Percentiles rank a stretch among this genome's conserved stretches.
phyloP scores from a whole-genome alignment of 2,888 invertebrate species.

The Gnatocerus cornutus region DNA sequence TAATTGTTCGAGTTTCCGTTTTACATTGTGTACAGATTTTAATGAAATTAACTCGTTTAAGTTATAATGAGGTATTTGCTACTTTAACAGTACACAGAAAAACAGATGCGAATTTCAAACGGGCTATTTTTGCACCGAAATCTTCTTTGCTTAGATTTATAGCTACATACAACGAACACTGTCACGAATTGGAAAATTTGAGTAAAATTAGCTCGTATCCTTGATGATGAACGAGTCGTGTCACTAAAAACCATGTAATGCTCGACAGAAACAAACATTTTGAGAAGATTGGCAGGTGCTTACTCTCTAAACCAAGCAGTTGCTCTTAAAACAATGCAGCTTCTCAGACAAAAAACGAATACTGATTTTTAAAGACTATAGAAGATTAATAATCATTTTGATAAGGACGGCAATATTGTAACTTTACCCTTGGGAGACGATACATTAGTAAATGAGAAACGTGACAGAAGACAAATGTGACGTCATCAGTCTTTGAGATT shows the following conservation, averaged over 20 bases:
- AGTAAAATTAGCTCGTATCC: conserved; percentile 49
- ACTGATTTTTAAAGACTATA: background rate
- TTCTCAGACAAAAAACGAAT: background rate
- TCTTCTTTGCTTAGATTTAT: conserved; percentile 23
- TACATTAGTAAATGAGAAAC: conserved; percentile 54
- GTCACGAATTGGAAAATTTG: conserved; percentile 47
- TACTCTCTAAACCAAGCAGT: conserved; percentile 22
- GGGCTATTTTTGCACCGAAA: conserved; percentile 1
- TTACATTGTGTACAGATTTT: conserved; percentile 3
- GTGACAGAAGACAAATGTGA: conserved; percentile 60
- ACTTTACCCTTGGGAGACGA: conserved; percentile 47
- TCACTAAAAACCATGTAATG: conserved; percentile 47
- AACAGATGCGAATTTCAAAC: background rate
- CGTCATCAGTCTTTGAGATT: conserved; percentile 61
- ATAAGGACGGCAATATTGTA: conserved; percentile 25
- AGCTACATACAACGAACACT: conserved; percentile 21
- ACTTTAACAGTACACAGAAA: background rate
- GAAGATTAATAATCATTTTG: conserved; percentile 21
- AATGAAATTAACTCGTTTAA: background rate
- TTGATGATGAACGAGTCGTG: conserved; percentile 45
- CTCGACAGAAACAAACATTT: conserved; percentile 49
- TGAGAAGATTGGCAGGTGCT: conserved; percentile 46
- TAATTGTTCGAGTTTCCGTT: conserved; percentile 1
- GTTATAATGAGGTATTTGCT: background rate
- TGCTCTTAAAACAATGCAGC: conserved; percentile 9